Evolutionary conservation across 2,888 invertebrate genomes (phyloP), one percentile per base, ranked within the genome.

Genomic region (Erebia aethiops): DNA sequence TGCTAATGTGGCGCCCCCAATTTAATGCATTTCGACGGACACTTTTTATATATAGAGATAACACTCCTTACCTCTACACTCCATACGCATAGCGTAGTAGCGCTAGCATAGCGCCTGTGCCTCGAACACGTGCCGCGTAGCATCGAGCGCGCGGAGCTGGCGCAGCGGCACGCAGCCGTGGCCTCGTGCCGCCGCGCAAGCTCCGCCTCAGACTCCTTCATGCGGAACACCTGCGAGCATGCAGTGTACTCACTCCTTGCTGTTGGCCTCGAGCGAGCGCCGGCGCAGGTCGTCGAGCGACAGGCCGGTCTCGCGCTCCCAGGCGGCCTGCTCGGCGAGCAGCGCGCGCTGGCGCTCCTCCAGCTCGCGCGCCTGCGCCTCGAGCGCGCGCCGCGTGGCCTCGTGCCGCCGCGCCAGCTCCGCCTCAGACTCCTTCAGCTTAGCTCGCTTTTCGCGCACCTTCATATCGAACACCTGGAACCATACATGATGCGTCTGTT

Each of bases 391-490:
- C 80, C 95, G 93, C 76, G 95, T 95, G 46, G 94, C 95, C 88
- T 99, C 99, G 87, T 99, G 98, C 79, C 98, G 95, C 86, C 98
- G 95, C 84, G 98, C 97, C 82, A 99, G 92, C 95, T 99, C 99
- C 76, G 96, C 94, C 88, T 99, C 99, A 0, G 98, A 98, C 88
- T 99, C 99, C 91, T 98, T 98, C 80, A 99, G 95, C 89, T 99
- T 99, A 83, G 98, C 98, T 85, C 97, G 97, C 94, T 99, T 99
- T 90, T 99, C 99, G 83, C 97, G 96, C 41, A 97, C 99, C 94
- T 99, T 99, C 96, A 98, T 98, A 88, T 99, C 98, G 90, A 99
- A 99, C 77, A 99, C 99, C 93, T 92, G 80, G 0, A 66, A 65
- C 58, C 51, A 52, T 52, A n/a, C 51, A 16, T 8, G 7, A 51